Conservation (phyloP, 2,888 invertebrate genomes). For the Nemoura dubitans region DNA sequence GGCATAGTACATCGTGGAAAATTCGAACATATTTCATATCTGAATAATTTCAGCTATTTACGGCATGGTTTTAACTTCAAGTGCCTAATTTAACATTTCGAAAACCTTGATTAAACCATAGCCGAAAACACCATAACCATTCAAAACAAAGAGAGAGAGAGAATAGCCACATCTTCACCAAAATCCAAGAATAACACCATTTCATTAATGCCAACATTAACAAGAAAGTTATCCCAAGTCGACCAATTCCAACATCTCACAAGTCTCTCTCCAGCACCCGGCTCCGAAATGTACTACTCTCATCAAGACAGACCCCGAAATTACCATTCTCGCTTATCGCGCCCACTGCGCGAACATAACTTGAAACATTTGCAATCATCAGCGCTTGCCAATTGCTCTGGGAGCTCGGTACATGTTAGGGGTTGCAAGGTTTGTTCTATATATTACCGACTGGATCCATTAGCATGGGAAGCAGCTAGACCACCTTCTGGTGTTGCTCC, state of each 20-base stretch:
- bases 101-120: neutral
- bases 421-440: too few relatives aligned
- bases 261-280: too few relatives aligned
- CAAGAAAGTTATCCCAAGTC: neutral
- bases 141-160: neutral
- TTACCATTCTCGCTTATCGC: constrained; percentile 5
- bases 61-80: neutral
- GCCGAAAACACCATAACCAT: neutral
- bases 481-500: neutral
- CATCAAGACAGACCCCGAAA: neutral
- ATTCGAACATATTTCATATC: too few relatives aligned
- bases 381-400: neutral
- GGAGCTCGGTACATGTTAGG: neutral
- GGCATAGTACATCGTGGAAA: neutral
- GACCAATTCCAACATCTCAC: too few relatives aligned
- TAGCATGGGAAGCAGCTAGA: neutral
- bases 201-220: neutral
- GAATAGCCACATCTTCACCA: neutral
- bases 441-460: too few relatives aligned
- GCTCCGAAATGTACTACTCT: neutral
- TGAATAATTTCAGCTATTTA: neutral
- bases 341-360: neutral
- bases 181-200: neutral
- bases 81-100: neutral
- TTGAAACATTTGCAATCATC: constrained; percentile 2